phyloP scores from a whole-genome alignment of 1,140 invertebrate species.

The Melanaphis sacchari region DNA sequence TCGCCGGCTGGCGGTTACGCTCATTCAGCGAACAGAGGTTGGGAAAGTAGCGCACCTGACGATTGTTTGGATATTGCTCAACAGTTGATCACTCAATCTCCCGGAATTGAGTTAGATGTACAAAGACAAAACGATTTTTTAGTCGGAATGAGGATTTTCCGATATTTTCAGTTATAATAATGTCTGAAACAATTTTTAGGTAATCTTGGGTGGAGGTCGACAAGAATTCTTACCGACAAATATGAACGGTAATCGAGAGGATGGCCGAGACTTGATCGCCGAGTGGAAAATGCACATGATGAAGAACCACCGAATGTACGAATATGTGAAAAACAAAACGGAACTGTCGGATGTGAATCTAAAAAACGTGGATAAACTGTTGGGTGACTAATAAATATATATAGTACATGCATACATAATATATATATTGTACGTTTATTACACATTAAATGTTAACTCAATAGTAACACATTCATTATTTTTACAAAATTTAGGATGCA shows the following conservation, averaged over 20 bases:
- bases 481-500: too few relatives aligned
- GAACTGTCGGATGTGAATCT: conserved; percentile 31
- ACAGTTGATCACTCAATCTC: conserved; percentile 69
- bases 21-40: conserved; percentile 71
- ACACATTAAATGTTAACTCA: neutral
- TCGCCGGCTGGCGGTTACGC: conserved; percentile 80
- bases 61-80: conserved; percentile 68
- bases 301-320: neutral
- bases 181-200: conserved; percentile 1
- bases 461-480: neutral
- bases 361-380: conserved; percentile 35
- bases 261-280: conserved; percentile 68
- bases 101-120: conserved; percentile 70
- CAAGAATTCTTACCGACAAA: conserved; percentile 67
- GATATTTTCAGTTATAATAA: neutral
- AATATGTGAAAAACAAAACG: conserved; percentile 45
- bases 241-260: conserved; percentile 63
- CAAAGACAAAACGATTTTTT: neutral
- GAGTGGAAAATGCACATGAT: conserved; percentile 66
- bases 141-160: neutral
- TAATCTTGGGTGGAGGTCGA: conserved; percentile 69
- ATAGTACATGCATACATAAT: neutral
- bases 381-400: neutral
- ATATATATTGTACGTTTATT: neutral
- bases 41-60: conserved; percentile 66